A percentile compares a stretch with the other conserved stretches of the same genome.
These are phyloP conservation scores for Helicoverpa zea DNA, from an alignment of 1,140 invertebrate genomes.

Conservation along the genomic window DNA sequence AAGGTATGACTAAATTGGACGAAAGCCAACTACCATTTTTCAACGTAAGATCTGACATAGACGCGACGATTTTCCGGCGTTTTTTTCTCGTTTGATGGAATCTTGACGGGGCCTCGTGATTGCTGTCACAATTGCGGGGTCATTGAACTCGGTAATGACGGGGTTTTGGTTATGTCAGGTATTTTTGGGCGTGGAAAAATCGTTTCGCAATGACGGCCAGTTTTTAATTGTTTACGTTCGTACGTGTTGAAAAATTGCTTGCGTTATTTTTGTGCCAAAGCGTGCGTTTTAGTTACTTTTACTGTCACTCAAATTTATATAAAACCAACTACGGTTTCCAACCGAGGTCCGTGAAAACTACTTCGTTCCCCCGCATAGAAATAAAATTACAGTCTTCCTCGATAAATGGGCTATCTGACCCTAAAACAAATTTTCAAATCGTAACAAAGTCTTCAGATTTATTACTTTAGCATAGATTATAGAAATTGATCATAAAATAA, in stretches of 20 bases:
- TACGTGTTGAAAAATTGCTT: not conserved
- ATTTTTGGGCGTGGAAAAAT: constrained; percentile 24
- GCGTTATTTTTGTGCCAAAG: not conserved
- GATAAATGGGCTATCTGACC: too few relatives aligned
- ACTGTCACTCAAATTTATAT: not conserved
- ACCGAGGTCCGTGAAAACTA: too few relatives aligned
- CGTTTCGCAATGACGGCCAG: not conserved
- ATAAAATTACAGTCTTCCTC: not conserved
- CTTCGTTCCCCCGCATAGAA: not conserved
- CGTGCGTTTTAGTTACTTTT: not conserved
- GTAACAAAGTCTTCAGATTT: too few relatives aligned
- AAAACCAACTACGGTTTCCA: too few relatives aligned
- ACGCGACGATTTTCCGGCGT: constrained; percentile 9
- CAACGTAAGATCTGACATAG: constrained; percentile 32
- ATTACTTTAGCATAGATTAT: too few relatives aligned
- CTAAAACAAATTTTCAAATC: too few relatives aligned
- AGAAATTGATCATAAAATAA: too few relatives aligned
- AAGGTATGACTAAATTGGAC: constrained; percentile 11
- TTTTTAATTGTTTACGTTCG: constrained; percentile 27
- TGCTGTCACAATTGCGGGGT: constrained; percentile 22
- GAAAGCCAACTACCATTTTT: constrained; percentile 21
- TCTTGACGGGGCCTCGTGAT: constrained; percentile 35
- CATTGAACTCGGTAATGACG: constrained; percentile 32
- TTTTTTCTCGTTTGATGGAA: constrained; percentile 35
- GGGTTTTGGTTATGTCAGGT: constrained; percentile 12